phyloP scores from a whole-genome alignment of 2,888 invertebrate species.

The Lasiommata megera region DNA sequence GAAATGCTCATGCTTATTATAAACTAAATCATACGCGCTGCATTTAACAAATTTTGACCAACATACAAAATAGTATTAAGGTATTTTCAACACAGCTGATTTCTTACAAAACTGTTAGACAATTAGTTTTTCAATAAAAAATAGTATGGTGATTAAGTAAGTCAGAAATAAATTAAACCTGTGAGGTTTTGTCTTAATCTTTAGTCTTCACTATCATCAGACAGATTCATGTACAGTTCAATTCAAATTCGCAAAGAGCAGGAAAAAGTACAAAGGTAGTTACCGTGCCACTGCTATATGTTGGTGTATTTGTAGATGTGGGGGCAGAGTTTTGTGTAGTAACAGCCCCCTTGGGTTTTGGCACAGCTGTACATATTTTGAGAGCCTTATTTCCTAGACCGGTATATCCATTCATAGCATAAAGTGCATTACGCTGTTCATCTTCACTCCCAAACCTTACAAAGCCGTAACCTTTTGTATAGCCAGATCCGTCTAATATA shows the following conservation, averaged over 20 bases:
- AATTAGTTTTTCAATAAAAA: no score
- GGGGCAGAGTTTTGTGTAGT: constrained; percentile 50
- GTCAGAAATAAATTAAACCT: no score
- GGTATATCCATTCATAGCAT: constrained; percentile 95
- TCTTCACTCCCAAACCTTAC: constrained; percentile 96
- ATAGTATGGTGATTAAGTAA: no score
- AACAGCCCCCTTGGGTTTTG: constrained; percentile 85
- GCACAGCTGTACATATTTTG: constrained; percentile 96
- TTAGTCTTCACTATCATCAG: no score
- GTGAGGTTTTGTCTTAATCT: no score
- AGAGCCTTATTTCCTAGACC: constrained; percentile 94
- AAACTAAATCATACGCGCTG: no score
- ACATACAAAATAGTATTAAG: no score
- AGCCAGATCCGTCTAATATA: constrained; percentile 93
- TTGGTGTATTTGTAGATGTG: constrained; percentile 49
- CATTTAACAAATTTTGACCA: no score
- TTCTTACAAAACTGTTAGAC: no score
- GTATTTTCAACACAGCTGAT: no score
- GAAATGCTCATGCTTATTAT: no score
- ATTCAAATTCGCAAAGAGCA: not conserved
- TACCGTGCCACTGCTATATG: constrained; percentile 64
- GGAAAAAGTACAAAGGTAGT: not conserved
- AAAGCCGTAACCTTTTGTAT: constrained; percentile 97
- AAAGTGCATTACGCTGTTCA: constrained; percentile 94
- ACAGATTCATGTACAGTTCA: no score